A percentile compares a stretch with the other conserved stretches of the same genome.
Evolutionary conservation across 2,888 invertebrate species (phyloP).

Genomic region (Spodoptera exigua): DNA sequence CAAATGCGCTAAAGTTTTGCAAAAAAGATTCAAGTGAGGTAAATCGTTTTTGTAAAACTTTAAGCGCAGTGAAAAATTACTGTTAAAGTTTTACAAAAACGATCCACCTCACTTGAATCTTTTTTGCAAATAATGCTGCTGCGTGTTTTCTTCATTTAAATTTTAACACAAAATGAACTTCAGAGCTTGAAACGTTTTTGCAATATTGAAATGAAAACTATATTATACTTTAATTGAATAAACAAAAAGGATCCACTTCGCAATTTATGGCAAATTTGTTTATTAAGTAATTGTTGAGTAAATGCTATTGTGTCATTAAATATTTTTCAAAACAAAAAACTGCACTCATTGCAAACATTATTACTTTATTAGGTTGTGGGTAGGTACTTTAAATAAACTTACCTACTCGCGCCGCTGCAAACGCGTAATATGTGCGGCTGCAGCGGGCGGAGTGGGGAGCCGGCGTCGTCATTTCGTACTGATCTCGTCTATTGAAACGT

Average conservation of each 20-base stretch:
- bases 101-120: constrained; percentile 27
- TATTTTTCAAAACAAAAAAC: constrained; percentile 21
- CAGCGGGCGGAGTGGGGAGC: constrained; percentile 31
- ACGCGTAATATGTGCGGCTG: constrained; percentile 26
- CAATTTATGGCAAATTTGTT: constrained; percentile 22
- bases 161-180: constrained; percentile 22
- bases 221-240: constrained; percentile 32
- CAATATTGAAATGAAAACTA: constrained; percentile 28
- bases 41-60: constrained; percentile 28
- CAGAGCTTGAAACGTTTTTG: constrained; percentile 32
- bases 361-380: constrained; percentile 28
- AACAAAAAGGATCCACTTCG: constrained; percentile 30
- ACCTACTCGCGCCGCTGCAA: constrained; percentile 28
- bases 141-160: constrained; percentile 17
- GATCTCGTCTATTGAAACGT: constrained; percentile 33
- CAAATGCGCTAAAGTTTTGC: constrained; percentile 23
- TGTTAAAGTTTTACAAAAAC: constrained; percentile 28
- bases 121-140: constrained; percentile 30
- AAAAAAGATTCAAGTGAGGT: constrained; percentile 24
- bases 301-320: constrained; percentile 21
- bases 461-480: constrained; percentile 27
- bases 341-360: constrained; percentile 27
- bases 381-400: constrained; percentile 24
- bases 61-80: constrained; percentile 23
- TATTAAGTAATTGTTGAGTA: constrained; percentile 15